Percentiles rank a stretch among this genome's conserved stretches.
Evolutionary conservation across 1,140 invertebrate species (phyloP).

Genomic region (Platyura marginata): DNA sequence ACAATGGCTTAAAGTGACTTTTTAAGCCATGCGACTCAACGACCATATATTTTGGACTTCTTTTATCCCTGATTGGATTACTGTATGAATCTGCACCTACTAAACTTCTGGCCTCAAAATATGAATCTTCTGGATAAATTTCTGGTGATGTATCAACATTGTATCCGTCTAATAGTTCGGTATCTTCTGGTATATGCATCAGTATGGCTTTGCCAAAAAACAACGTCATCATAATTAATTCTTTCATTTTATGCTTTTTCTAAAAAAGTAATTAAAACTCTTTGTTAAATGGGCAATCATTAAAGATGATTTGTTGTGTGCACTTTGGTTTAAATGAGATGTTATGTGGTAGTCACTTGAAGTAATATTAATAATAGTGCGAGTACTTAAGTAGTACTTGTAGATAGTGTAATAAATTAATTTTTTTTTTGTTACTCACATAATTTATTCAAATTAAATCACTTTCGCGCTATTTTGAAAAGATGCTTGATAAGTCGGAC

Average conservation of each 20-base stretch:
- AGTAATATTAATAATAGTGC: no score
- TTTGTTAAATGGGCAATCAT: no score
- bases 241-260: background rate
- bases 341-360: no score
- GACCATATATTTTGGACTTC: constrained; percentile 1
- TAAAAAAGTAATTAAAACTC: no score
- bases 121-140: constrained; percentile 5
- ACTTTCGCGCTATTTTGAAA: no score
- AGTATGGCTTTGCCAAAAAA: background rate
- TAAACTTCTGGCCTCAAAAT: constrained; percentile 7
- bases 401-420: no score
- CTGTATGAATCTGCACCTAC: constrained; percentile 3
- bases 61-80: background rate
- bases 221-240: background rate
- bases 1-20: background rate
- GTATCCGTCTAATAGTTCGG: constrained; percentile 10
- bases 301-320: no score
- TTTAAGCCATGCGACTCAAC: background rate
- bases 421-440: no score
- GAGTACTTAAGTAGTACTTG: no score
- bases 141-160: constrained; percentile 7
- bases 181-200: constrained; percentile 8
- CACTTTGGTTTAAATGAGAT: no score
- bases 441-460: no score
- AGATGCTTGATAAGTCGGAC: no score